These are phyloP conservation scores for Lasioglossum figueresi DNA, from an alignment of 2,888 invertebrate genomes.

Conservation along the genomic window DNA sequence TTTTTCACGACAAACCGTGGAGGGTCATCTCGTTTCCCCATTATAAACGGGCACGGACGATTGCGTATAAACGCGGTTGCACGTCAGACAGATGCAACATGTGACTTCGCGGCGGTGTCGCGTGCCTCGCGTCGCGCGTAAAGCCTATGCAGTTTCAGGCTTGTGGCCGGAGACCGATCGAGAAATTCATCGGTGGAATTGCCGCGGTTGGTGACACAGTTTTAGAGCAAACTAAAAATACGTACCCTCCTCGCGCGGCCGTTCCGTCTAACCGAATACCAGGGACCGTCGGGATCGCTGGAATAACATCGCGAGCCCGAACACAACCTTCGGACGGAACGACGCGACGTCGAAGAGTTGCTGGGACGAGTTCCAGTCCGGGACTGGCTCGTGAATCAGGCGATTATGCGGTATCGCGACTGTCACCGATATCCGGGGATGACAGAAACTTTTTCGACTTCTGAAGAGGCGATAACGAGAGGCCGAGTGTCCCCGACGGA, in stretches of 20 bases:
- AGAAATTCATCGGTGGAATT: slow-evolving; percentile 44
- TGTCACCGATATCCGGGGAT: background rate
- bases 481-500: background rate
- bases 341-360: background rate
- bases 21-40: background rate
- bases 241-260: slow-evolving; percentile 38
- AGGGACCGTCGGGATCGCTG: background rate
- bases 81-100: background rate
- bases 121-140: background rate
- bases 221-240: slow-evolving; percentile 77
- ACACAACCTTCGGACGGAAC: background rate
- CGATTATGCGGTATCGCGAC: slow-evolving; percentile 5
- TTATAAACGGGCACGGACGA: background rate
- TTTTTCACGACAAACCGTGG: background rate
- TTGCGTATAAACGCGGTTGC: background rate
- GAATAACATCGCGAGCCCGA: background rate
- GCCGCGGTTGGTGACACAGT: slow-evolving; percentile 53
- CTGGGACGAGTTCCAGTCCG: background rate
- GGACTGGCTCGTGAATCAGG: background rate
- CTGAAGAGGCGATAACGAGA: background rate
- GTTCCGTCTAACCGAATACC: background rate
- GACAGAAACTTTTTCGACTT: background rate
- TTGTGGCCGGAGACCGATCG: background rate
- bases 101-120: background rate
- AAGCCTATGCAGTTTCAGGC: background rate